Conservation (phyloP, 2,113 vertebrate genomes). For the Anarhynchus alexandrinus region DNA sequence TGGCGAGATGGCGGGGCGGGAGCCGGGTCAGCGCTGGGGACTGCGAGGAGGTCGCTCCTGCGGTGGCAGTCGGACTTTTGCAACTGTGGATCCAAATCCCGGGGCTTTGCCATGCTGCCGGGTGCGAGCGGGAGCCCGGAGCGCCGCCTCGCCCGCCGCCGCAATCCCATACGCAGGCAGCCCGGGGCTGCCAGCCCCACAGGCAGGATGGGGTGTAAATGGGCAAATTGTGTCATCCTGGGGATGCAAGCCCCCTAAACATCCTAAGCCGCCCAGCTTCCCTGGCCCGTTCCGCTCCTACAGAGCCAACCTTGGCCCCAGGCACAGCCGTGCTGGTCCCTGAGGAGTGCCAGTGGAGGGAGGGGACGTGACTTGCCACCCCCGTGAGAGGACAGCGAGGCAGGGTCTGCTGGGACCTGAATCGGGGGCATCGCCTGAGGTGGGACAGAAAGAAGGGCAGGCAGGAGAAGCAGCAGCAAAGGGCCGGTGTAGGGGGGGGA, state of each 20-base stretch:
- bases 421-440: background rate
- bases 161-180: background rate
- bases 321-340: background rate
- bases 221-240: background rate
- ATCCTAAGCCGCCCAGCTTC: background rate
- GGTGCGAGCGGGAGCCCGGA: background rate
- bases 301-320: background rate
- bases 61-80: background rate
- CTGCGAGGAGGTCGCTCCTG: background rate
- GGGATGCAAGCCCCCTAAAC: background rate
- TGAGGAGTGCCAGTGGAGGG: background rate
- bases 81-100: background rate
- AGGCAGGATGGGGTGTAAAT: too few relatives aligned
- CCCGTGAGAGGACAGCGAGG: background rate
- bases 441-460: background rate
- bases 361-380: background rate
- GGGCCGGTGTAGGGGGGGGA: too few relatives aligned
- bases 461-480: background rate
- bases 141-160: background rate
- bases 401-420: background rate
- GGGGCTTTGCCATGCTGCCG: background rate
- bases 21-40: background rate
- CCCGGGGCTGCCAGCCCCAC: background rate
- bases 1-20: background rate
- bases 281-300: background rate